phyloP scores from a whole-genome alignment of 2,888 invertebrate species.

The Psococerastis gibbosa region DNA sequence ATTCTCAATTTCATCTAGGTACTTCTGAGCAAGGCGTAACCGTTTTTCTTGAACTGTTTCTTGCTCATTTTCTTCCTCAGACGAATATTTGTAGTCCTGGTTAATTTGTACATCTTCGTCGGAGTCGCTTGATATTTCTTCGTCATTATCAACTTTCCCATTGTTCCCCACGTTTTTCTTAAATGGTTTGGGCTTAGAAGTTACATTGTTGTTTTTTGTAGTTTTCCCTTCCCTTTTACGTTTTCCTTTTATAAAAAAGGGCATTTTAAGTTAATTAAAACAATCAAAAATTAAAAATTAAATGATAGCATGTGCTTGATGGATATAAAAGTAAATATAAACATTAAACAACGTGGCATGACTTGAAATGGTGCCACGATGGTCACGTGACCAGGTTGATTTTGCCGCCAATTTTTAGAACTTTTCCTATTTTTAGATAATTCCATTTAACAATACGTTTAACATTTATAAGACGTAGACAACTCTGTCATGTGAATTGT shows the following conservation, averaged over 20 bases:
- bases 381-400: too few species aligned
- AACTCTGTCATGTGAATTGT: too few species aligned
- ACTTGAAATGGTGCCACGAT: too few species aligned
- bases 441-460: too few species aligned
- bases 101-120: slow-evolving; percentile 31
- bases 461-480: too few species aligned
- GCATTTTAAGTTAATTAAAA: slow-evolving; percentile 11
- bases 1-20: slow-evolving; percentile 67
- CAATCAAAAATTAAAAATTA: slow-evolving; percentile 59
- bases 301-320: slow-evolving; percentile 95
- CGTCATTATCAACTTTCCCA: slow-evolving; percentile 20
- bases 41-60: slow-evolving; percentile 85
- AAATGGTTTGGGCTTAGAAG: neutral
- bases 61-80: slow-evolving; percentile 21
- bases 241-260: slow-evolving; percentile 8
- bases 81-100: slow-evolving; percentile 18
- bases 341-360: too few species aligned
- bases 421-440: too few species aligned
- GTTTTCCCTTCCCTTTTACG: neutral
- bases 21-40: slow-evolving; percentile 71
- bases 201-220: neutral
- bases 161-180: neutral
- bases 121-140: slow-evolving; percentile 29
- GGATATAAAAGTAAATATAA: slow-evolving; percentile 90
- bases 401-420: too few species aligned